A percentile compares a stretch with the other conserved stretches of the same genome.
Conservation (phyloP, 1,140 invertebrate genomes). For the Caenorhabditis briggsae region DNA sequence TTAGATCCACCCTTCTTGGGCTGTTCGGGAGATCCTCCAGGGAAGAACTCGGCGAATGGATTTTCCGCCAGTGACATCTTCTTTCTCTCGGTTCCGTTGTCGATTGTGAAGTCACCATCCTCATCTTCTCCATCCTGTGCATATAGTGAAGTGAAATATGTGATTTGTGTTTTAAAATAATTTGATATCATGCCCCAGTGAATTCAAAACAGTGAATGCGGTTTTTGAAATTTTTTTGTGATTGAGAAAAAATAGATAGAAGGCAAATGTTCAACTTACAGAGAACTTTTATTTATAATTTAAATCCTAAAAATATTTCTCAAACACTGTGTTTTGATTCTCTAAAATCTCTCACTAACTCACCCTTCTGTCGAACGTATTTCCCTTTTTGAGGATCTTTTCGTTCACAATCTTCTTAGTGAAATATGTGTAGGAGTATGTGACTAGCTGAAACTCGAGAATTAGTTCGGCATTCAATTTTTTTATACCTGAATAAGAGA, state of each 20-base stretch:
- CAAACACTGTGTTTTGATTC: background rate
- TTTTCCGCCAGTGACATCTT: constrained; percentile 32
- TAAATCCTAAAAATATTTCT: background rate
- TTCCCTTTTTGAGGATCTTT: constrained; percentile 66
- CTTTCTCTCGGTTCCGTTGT: constrained; percentile 35
- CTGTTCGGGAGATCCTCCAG: constrained; percentile 34
- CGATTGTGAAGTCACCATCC: constrained; percentile 15
- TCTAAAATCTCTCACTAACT: background rate
- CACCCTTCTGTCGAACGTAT: constrained; percentile 28
- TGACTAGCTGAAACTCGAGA: constrained; percentile 70
- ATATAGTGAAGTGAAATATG: background rate
- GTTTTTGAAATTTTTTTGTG: background rate
- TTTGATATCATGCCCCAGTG: background rate
- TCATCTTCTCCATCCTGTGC: constrained; percentile 36
- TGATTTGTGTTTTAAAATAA: background rate
- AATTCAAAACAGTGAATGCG: background rate
- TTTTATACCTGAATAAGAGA: constrained; percentile 69
- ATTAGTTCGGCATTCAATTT: background rate
- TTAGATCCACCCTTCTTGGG: constrained; percentile 17
- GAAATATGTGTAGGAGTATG: constrained; percentile 73
- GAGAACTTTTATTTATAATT: background rate
- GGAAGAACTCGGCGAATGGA: constrained; percentile 40
- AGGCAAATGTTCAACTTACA: background rate
- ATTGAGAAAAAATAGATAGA: background rate
- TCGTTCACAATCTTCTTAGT: constrained; percentile 70